These are phyloP conservation scores for Zele albiditarsus DNA, from an alignment of 2,888 invertebrate genomes.

Conservation along the genomic window DNA sequence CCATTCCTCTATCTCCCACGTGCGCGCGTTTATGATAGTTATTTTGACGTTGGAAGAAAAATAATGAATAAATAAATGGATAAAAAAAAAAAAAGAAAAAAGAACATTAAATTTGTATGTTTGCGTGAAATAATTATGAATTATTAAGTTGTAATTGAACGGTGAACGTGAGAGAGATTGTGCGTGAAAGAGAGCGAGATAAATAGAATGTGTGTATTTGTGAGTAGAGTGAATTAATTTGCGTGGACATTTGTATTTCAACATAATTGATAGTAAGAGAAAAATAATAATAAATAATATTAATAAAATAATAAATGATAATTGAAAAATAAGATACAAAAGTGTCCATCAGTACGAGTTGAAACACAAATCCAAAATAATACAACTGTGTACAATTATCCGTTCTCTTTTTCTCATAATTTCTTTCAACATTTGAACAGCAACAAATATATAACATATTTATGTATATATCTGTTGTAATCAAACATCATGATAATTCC, in stretches of 20 bases:
- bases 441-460: neutral
- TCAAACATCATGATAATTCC: constrained; percentile 32
- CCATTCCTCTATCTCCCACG: constrained; percentile 43
- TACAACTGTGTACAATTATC: constrained; percentile 44
- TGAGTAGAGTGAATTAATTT: constrained; percentile 58
- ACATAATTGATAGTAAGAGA: constrained; percentile 72
- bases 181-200: constrained; percentile 54
- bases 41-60: constrained; percentile 59
- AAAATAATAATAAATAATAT: constrained; percentile 60
- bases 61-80: constrained; percentile 44
- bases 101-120: constrained; percentile 69
- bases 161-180: constrained; percentile 26
- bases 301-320: constrained; percentile 43
- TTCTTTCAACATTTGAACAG: constrained; percentile 42
- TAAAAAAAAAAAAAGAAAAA: constrained; percentile 50
- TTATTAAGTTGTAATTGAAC: constrained; percentile 49
- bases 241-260: constrained; percentile 73
- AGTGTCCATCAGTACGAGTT: neutral
- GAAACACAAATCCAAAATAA: constrained; percentile 24
- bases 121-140: constrained; percentile 58
- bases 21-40: constrained; percentile 69
- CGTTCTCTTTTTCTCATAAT: constrained; percentile 47
- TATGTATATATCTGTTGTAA: too few relatives aligned
- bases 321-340: constrained; percentile 15
- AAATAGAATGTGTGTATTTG: constrained; percentile 13